These are phyloP conservation scores for Lepidurus couesii DNA, from an alignment of 1,140 invertebrate species.

Conservation along the genomic window DNA sequence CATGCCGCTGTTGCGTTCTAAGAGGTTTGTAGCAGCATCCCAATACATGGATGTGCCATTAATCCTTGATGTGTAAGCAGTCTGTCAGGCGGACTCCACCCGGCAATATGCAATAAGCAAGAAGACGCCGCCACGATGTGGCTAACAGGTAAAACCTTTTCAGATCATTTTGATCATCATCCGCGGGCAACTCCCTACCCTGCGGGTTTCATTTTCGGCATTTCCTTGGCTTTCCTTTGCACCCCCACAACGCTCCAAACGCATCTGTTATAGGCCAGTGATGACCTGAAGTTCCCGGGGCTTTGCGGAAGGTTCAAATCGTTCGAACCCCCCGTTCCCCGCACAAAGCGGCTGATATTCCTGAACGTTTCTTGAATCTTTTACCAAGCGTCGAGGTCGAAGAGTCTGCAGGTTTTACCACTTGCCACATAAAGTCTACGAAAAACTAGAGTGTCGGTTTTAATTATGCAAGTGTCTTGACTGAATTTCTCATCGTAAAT, in stretches of 20 bases:
- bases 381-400: too few species aligned
- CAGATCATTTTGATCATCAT: neutral
- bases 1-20: neutral
- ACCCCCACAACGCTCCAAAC: neutral
- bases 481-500: neutral
- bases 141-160: neutral
- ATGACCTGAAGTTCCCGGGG: neutral
- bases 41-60: neutral
- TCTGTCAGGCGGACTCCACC: conserved; percentile 13
- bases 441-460: neutral
- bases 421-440: neutral
- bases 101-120: neutral
- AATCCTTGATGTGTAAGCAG: neutral
- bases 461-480: conserved; percentile 17
- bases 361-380: too few species aligned
- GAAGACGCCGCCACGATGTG: neutral
- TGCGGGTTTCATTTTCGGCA: neutral
- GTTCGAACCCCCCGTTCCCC: neutral
- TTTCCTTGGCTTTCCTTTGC: neutral
- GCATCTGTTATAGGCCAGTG: neutral
- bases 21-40: neutral
- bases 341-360: too few species aligned
- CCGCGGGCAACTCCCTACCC: neutral
- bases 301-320: neutral
- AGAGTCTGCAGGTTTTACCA: neutral